Base-by-base conservation (phyloP, 2,888 invertebrate genomes). In the Andrena minutula region DNA sequence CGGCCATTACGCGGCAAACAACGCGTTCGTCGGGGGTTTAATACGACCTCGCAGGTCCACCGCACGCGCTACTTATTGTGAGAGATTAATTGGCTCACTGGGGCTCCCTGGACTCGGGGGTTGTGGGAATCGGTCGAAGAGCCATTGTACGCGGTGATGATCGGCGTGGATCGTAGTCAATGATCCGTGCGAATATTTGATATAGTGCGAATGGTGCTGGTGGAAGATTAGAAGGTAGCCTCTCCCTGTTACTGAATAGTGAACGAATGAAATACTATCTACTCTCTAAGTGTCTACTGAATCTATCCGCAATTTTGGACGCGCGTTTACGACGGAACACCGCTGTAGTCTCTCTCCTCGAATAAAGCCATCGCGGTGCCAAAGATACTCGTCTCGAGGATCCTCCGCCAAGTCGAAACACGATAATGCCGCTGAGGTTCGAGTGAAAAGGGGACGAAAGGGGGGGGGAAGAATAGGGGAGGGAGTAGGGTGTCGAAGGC, bases 21-120 rank as follows among this genome's bases (percentile, higher is more conserved):
- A 84, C 83, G 87, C 89, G 88, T 90, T 85, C 87, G 84, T 83
- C 69, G 47, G 66, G 85, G 87, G 60, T 53, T 88, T 88, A 88
- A 86, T 74, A 79, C 82, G 79, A 64, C 71, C 72, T 75, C 47
- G 53, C 81, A 84, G 79, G 79, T 85, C 85, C 89, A 76, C 86
- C 69, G 85, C 84, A 89, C 89, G 89, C 90, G 89, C 88, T 89
- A 89, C 91, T 91, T 91, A 92, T 92, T 91, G 89, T 88, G 86
- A 79, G 83, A 87, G 89, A 92, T 93, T 93, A 93, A 93, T 93
- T 93, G 92, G 92, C 91, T 92, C 89, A 90, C 75, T 56, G 30
- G 32, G 2, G 1, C 23, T 75, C 80, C 61, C 47, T 5, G 10
- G 41, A 41, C 41, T 16, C 16, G 28, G 61, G 20, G 70, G 71